These are phyloP conservation scores for Sinella curviseta DNA, from an alignment of 1,140 invertebrate genomes.

Conservation along the genomic window DNA sequence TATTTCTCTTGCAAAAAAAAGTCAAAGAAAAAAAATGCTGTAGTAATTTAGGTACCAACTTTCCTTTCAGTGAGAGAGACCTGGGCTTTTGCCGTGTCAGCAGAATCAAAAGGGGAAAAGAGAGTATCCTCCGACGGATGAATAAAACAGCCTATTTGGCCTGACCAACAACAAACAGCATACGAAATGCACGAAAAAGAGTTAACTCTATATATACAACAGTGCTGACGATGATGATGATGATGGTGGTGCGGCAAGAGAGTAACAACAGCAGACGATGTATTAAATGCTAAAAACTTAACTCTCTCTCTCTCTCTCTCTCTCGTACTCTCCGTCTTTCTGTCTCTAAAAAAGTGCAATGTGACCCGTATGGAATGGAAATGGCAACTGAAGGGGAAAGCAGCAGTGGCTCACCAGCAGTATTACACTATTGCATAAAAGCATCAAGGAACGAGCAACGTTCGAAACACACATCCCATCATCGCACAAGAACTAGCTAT, in stretches of 20 bases:
- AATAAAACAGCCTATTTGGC: background rate
- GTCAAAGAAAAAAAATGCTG: too few relatives aligned
- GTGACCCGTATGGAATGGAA: conserved; percentile 15
- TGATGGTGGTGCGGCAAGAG: background rate
- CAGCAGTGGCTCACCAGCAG: background rate
- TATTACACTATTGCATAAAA: background rate
- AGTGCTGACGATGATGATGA: background rate
- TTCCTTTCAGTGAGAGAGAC: too few relatives aligned
- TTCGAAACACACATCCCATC: background rate
- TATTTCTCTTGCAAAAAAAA: too few relatives aligned
- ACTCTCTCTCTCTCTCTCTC: background rate
- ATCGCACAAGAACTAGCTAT: background rate
- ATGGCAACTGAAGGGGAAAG: conserved; percentile 11
- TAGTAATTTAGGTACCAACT: too few relatives aligned
- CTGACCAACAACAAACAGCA: background rate
- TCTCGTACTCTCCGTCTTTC: background rate
- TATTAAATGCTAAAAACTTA: background rate
- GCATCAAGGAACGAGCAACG: background rate
- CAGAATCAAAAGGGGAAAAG: too few relatives aligned
- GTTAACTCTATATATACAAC: background rate
- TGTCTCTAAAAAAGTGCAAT: background rate
- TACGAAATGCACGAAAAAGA: background rate
- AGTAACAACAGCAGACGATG: background rate
- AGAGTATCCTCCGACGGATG: too few relatives aligned
- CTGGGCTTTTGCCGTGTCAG: too few relatives aligned